Evolutionary conservation across 1,140 invertebrate species (phyloP), one percentile per base, ranked within the genome.

Genomic region (Drosophila persimilis): DNA sequence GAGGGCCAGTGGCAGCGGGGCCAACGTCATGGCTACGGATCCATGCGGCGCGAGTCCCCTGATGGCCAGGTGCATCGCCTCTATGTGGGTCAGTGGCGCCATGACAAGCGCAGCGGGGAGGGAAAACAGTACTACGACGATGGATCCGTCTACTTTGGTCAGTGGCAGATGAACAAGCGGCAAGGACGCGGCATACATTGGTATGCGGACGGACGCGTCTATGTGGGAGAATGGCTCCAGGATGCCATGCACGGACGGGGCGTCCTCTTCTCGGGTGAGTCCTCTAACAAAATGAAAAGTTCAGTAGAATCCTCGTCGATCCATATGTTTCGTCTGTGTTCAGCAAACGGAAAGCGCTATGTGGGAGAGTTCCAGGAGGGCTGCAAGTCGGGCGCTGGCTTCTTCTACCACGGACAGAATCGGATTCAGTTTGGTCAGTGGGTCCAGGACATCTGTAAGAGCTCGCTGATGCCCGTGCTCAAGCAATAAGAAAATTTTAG

Each of bases 181-280:
- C 86, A 94, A 48, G 95, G 95, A 0, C 93, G 93, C 63, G 95
- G 95, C 3, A 90, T 92, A 20, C 90, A 93, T 53, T 94, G 93
- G 93, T 91, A 92, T 65, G 55, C 73, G 0, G 90, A 93, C 80
- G 92, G 92, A 3, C 80, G 90, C 9, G 92, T 92, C 74, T 94
- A 93, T 65, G 90, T 93, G 46, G 94, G 94, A 1, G 76, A 73
- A 26, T 93, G 92, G 92, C 75, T 66, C 1, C 69, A 89, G 4
- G 88, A 92, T 76, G 53, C 76, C n/a, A 84, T 76, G 52, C 83
- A 93, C 61, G 92, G 92, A 3, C 54, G 60, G 5, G 91, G 91
- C 69, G 85, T 94, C 43, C 80, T 91, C 35, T 58, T 92, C 26
- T 65, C 66, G 8, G 72, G 90, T 91, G 39, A 69, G 76, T 85